Percentiles rank a stretch among this genome's conserved stretches.
Evolutionary conservation across 2,888 invertebrate species (phyloP).

Genomic region (Drosophila phalerata): DNA sequence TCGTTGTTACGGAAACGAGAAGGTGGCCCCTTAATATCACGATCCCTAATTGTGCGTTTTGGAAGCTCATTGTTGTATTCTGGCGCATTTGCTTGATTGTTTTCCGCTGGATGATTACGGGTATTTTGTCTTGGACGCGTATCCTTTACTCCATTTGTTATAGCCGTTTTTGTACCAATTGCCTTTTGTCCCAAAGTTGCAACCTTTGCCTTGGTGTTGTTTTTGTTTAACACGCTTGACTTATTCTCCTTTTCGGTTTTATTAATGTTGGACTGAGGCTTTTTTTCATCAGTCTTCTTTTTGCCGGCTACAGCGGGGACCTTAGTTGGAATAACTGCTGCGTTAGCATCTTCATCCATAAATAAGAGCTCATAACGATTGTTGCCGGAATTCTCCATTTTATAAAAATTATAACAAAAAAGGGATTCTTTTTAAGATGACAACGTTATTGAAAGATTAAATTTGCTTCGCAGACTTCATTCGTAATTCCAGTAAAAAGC

Average conservation of each 20-base stretch:
- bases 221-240: slow-evolving; percentile 77
- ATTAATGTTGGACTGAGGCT: slow-evolving; percentile 57
- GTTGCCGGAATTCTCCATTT: slow-evolving; percentile 82
- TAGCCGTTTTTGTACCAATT: slow-evolving; percentile 19
- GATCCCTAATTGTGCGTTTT: slow-evolving; percentile 84
- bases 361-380: slow-evolving; percentile 85
- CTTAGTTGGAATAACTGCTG: slow-evolving; percentile 24
- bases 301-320: slow-evolving; percentile 48
- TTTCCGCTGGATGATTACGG: slow-evolving; percentile 40
- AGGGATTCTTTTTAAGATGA: slow-evolving; percentile 41
- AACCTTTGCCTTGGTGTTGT: slow-evolving; percentile 47
- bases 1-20: slow-evolving; percentile 82
- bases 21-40: slow-evolving; percentile 84
- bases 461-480: slow-evolving; percentile 15
- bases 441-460: slow-evolving; percentile 41
- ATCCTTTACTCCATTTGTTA: slow-evolving; percentile 86
- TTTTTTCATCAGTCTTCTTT: slow-evolving; percentile 47
- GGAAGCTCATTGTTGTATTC: slow-evolving; percentile 85
- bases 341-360: slow-evolving; percentile 80
- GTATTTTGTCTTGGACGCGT: slow-evolving; percentile 86
- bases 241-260: slow-evolving; percentile 84
- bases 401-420: slow-evolving; percentile 35
- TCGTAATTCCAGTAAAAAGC: slow-evolving; percentile 2
- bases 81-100: slow-evolving; percentile 64
- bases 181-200: slow-evolving; percentile 15